Evolutionary conservation across 2,113 vertebrate species (phyloP).

Genomic region (Microtus pennsylvanicus): DNA sequence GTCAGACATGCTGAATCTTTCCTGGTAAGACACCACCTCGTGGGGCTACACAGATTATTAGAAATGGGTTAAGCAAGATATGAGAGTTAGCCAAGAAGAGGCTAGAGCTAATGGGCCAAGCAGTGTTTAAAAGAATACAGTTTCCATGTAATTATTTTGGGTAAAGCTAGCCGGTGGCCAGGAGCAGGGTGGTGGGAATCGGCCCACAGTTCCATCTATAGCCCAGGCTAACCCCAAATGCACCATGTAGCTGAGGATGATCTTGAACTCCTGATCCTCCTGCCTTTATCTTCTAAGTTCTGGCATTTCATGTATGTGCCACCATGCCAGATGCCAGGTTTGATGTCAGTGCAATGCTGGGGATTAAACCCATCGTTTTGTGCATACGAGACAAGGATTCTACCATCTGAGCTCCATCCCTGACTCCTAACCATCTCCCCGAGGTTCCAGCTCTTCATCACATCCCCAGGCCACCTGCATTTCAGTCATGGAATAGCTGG

Average conservation of each 20-base stretch:
- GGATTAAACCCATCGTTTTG: not conserved
- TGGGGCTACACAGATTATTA: too few relatives aligned
- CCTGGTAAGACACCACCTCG: too few relatives aligned
- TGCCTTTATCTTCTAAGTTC: not conserved
- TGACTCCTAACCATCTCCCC: not conserved
- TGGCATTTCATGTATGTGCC: not conserved
- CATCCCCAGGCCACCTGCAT: not conserved
- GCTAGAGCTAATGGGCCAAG: too few relatives aligned
- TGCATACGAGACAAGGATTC: not conserved
- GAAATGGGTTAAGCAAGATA: too few relatives aligned
- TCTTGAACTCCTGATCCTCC: not conserved
- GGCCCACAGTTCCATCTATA: too few relatives aligned
- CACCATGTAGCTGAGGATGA: not conserved
- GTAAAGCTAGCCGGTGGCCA: too few relatives aligned
- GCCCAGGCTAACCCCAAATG: not conserved
- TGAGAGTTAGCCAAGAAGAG: too few relatives aligned
- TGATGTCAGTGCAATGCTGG: not conserved
- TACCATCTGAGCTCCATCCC: not conserved
- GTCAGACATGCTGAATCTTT: too few relatives aligned
- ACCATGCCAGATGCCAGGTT: not conserved
- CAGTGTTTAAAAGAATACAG: too few relatives aligned
- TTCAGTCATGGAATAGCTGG: not conserved
- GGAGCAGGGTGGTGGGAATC: too few relatives aligned
- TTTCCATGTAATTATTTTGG: too few relatives aligned
- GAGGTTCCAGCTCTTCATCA: not conserved